Conservation (phyloP, 53 echinoderm and acorn worm genomes). For the Crossaster papposus region DNA sequence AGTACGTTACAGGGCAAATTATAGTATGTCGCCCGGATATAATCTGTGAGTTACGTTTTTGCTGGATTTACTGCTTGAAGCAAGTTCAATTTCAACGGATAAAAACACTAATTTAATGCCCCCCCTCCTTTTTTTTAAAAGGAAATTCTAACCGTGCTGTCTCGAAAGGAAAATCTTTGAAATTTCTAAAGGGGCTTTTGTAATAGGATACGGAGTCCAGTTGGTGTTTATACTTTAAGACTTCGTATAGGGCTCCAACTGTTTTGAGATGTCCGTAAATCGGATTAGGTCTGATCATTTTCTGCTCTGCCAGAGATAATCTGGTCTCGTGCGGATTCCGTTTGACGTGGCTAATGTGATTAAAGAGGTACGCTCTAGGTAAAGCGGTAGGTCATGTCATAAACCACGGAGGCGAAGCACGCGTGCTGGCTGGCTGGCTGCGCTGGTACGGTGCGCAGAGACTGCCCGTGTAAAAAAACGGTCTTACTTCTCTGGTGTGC, state of each 20-base stretch:
- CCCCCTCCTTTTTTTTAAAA: background rate
- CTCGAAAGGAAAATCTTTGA: background rate
- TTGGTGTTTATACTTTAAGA: background rate
- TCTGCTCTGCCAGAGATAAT: conserved; percentile 19
- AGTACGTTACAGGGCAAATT: background rate
- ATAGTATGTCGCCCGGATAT: background rate
- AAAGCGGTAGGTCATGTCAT: background rate
- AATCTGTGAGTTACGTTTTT: background rate
- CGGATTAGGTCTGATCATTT: conserved; percentile 40
- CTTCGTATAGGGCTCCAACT: conserved; percentile 25
- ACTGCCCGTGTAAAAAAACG: too few species aligned
- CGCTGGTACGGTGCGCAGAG: background rate
- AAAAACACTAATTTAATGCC: background rate
- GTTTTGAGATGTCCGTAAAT: conserved; percentile 41
- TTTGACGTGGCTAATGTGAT: conserved; percentile 40
- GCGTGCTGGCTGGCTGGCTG: background rate
- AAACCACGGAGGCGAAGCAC: background rate
- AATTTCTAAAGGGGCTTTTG: background rate
- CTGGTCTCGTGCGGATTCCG: conserved; percentile 25
- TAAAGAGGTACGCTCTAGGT: background rate
- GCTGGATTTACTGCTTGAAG: background rate
- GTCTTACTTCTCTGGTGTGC: too few species aligned
- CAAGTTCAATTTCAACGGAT: background rate
- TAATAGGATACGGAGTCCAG: background rate
- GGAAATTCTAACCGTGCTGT: background rate